phyloP scores from a whole-genome alignment of 2,888 invertebrate species.

The Pogonocherus hispidulus region DNA sequence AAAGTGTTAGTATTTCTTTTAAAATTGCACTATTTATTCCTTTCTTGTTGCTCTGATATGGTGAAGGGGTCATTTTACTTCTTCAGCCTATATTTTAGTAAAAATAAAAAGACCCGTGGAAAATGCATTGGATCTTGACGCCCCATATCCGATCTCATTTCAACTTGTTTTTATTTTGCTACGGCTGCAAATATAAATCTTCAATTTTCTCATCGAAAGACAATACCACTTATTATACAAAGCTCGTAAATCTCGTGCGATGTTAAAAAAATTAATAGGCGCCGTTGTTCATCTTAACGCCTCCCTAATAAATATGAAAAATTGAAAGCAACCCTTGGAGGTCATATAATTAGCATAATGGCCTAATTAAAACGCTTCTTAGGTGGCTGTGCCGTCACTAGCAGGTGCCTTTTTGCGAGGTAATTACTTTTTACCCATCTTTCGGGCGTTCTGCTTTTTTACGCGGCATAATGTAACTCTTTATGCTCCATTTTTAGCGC shows the following conservation, averaged over 20 bases:
- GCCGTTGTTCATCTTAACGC: slow-evolving; percentile 33
- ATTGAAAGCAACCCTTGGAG: slow-evolving; percentile 60
- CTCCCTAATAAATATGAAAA: slow-evolving; percentile 57
- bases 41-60: too few species aligned
- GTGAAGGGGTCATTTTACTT: too few species aligned
- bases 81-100: too few species aligned
- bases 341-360: slow-evolving; percentile 63
- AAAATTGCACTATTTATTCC: too few species aligned
- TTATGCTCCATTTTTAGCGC: slow-evolving; percentile 21
- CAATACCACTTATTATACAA: neutral
- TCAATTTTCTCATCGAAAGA: too few species aligned
- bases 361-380: slow-evolving; percentile 61
- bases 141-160: too few species aligned
- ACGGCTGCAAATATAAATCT: too few species aligned
- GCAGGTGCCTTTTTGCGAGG: slow-evolving; percentile 58
- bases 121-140: too few species aligned
- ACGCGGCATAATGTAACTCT: slow-evolving; percentile 34
- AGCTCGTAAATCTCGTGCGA: slow-evolving; percentile 12
- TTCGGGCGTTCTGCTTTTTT: slow-evolving; percentile 46
- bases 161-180: too few species aligned
- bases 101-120: too few species aligned
- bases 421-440: slow-evolving; percentile 55
- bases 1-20: too few species aligned
- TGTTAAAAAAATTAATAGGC: slow-evolving; percentile 30
- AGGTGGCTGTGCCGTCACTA: slow-evolving; percentile 59